phyloP scores from a whole-genome alignment of 23 tunicate genomes.

The Halocynthia aurantium region DNA sequence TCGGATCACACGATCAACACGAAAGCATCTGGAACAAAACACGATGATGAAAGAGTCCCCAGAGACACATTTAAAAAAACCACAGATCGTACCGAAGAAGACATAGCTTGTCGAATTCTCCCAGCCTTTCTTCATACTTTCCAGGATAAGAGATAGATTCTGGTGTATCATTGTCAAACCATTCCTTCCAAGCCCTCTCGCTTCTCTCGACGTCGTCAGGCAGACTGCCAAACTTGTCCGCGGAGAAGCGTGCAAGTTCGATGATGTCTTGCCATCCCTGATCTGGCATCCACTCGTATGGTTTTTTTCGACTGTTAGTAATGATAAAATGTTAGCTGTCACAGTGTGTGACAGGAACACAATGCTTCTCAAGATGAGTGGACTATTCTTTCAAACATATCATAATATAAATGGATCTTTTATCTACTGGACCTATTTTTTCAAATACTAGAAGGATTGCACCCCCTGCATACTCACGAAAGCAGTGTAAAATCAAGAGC shows the following conservation, averaged over 20 bases:
- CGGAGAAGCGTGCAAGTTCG: slow-evolving; percentile 65
- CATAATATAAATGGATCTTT: neutral
- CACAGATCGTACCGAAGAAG: slow-evolving; percentile 52
- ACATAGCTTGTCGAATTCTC: slow-evolving; percentile 79
- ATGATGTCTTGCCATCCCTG: slow-evolving; percentile 98
- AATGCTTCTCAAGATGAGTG: neutral
- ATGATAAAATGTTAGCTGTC: neutral
- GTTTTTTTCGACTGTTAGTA: slow-evolving; percentile 72
- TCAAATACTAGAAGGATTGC: too few relatives aligned
- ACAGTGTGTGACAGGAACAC: neutral
- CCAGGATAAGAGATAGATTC: slow-evolving; percentile 81
- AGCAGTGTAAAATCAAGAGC: too few relatives aligned
- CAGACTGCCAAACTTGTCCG: slow-evolving; percentile 66
- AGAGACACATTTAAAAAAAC: neutral
- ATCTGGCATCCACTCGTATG: slow-evolving; percentile 93
- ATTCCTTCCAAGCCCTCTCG: slow-evolving; percentile 69
- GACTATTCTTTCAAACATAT: neutral
- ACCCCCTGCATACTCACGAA: too few relatives aligned
- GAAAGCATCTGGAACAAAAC: slow-evolving; percentile 77
- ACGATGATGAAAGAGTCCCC: neutral
- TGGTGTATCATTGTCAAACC: slow-evolving; percentile 98
- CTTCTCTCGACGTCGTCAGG: slow-evolving; percentile 86
- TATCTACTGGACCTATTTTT: neutral
- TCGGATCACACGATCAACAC: slow-evolving; percentile 95
- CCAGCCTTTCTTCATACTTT: slow-evolving; percentile 70